phyloP scores from a whole-genome alignment of 2,888 invertebrate genomes.

The Tholera decimalis region DNA sequence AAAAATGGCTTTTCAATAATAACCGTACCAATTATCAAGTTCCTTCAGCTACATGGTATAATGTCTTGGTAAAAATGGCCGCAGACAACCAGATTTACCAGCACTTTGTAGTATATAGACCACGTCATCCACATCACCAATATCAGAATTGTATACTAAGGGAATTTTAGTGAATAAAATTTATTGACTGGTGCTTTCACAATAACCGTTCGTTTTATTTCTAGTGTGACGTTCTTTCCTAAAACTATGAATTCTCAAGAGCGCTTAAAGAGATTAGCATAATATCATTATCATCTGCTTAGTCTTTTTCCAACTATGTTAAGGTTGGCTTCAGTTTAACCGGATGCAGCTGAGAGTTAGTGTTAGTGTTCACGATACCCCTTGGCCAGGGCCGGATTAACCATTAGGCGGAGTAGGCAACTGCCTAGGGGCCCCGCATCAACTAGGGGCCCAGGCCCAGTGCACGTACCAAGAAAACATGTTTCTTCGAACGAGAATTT shows the following conservation, averaged over 20 bases:
- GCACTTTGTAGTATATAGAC: conserved; percentile 70
- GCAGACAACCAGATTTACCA: conserved; percentile 51
- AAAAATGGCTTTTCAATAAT: background rate
- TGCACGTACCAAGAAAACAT: no score
- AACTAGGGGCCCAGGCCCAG: no score
- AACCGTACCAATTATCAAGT: background rate
- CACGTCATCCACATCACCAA: conserved; percentile 69
- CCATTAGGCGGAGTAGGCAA: no score
- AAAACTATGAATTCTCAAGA: background rate
- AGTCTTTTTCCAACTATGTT: no score
- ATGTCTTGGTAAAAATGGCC: conserved; percentile 28
- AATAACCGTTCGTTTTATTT: conserved; percentile 88
- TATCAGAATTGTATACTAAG: conserved; percentile 87
- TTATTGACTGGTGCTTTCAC: conserved; percentile 92
- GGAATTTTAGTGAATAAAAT: conserved; percentile 89
- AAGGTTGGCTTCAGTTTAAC: no score
- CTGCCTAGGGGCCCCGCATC: no score
- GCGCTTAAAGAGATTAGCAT: background rate
- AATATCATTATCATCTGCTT: no score
- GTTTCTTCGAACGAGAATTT: no score
- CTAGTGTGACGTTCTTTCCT: background rate
- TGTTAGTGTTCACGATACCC: no score
- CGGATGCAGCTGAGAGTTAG: no score
- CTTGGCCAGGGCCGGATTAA: no score
- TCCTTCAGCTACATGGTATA: background rate